Conservation (phyloP, 2,797 vertebrate genomes). For the Melanotaenia parkinsoni region DNA sequence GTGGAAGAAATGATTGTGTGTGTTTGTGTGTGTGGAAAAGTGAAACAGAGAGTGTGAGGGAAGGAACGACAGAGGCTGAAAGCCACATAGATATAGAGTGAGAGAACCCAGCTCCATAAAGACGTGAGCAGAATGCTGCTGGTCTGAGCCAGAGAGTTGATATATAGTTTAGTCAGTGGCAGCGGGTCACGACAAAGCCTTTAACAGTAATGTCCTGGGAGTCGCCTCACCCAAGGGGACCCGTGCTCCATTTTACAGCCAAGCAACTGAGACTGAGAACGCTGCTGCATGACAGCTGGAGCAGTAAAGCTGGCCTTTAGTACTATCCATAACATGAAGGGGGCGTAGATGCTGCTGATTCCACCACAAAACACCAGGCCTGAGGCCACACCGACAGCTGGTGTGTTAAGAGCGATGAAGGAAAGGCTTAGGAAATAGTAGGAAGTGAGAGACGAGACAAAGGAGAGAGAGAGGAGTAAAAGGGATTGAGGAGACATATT, state of each 20-base stretch:
- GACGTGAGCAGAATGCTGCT: conserved; percentile 76
- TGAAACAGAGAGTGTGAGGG: conserved; percentile 57
- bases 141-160: conserved; percentile 66
- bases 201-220: conserved; percentile 82
- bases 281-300: conserved; percentile 73
- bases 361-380: conserved; percentile 78
- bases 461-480: conserved; percentile 41
- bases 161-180: conserved; percentile 80
- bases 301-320: conserved; percentile 76
- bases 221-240: conserved; percentile 75
- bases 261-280: conserved; percentile 78
- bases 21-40: conserved; percentile 44
- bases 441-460: conserved; percentile 64
- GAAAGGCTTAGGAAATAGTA: conserved; percentile 63
- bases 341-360: conserved; percentile 69
- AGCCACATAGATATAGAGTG: not conserved
- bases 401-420: conserved; percentile 63
- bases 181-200: conserved; percentile 80
- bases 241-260: conserved; percentile 81
- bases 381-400: conserved; percentile 76
- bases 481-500: conserved; percentile 34
- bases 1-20: conserved; percentile 30
- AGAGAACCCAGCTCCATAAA: conserved; percentile 59
- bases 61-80: conserved; percentile 34
- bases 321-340: conserved; percentile 76